Percentiles rank a stretch among this genome's conserved stretches.
Evolutionary conservation across 2,113 vertebrate genomes (phyloP).

Genomic region (Scortum barcoo): DNA sequence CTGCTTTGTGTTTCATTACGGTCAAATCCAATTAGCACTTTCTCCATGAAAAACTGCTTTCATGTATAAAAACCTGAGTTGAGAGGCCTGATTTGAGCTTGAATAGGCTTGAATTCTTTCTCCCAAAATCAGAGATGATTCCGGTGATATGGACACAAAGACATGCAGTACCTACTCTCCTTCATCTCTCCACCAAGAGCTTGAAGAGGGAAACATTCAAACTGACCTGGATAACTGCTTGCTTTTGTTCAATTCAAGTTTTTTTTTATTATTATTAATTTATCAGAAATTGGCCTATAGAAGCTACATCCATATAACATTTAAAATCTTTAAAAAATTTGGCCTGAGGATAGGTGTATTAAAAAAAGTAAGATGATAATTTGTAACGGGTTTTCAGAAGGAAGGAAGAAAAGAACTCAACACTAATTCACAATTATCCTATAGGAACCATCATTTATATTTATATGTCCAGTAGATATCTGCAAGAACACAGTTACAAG

Average conservation of each 20-base stretch:
- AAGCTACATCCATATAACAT: neutral
- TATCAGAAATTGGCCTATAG: neutral
- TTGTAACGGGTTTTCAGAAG: neutral
- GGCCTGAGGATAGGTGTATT: neutral
- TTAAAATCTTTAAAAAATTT: neutral
- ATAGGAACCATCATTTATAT: neutral
- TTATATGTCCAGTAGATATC: slow-evolving; percentile 1
- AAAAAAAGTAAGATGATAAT: neutral
- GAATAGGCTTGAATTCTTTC: slow-evolving; percentile 29
- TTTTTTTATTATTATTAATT: neutral
- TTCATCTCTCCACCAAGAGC: neutral
- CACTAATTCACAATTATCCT: neutral
- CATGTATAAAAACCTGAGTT: slow-evolving; percentile 3
- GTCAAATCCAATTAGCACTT: slow-evolving; percentile 5
- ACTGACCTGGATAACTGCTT: neutral
- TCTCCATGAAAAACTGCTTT: neutral
- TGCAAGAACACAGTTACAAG: neutral
- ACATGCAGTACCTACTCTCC: neutral
- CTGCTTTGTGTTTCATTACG: slow-evolving; percentile 7
- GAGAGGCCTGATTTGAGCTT: slow-evolving; percentile 18
- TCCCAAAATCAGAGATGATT: slow-evolving; percentile 7
- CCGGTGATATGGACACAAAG: slow-evolving; percentile 26
- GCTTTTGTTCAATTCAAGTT: neutral
- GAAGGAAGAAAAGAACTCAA: neutral
- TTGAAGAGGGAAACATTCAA: neutral